Evolutionary conservation across 2,113 vertebrate species (phyloP).

Genomic region (Cebus imitator): DNA sequence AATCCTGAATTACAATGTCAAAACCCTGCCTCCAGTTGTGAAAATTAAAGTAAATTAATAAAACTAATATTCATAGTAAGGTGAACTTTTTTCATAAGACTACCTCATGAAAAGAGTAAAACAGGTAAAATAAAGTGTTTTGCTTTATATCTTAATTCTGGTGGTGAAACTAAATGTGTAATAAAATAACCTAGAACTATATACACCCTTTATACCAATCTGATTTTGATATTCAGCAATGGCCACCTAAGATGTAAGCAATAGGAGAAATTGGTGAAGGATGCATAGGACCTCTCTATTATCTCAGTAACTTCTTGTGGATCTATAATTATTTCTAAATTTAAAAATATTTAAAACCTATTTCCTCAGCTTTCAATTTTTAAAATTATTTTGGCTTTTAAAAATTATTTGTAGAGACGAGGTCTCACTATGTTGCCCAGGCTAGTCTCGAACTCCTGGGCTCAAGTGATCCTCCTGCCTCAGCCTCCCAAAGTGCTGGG

Average conservation of each 20-base stretch:
- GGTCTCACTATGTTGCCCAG: too few species aligned
- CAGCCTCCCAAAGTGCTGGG: too few species aligned
- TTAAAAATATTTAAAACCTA: neutral
- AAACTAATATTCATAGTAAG: neutral
- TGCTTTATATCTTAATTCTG: neutral
- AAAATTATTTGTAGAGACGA: too few species aligned
- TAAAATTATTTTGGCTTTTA: too few species aligned
- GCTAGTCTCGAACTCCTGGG: too few species aligned
- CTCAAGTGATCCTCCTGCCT: too few species aligned
- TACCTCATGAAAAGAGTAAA: neutral
- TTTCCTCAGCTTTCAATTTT: neutral
- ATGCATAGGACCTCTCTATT: neutral
- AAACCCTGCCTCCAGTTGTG: neutral
- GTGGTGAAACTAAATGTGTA: neutral
- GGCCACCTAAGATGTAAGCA: neutral
- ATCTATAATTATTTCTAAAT: neutral
- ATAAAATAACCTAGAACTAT: neutral
- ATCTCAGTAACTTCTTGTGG: neutral
- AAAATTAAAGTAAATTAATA: constrained; percentile 9
- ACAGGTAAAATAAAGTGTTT: neutral
- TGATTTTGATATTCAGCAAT: neutral
- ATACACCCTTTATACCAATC: neutral
- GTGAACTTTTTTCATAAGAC: neutral
- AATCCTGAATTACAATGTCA: neutral
- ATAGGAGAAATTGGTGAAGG: neutral